phyloP scores from a whole-genome alignment of 2,888 invertebrate genomes.

The Papilio gigon region DNA sequence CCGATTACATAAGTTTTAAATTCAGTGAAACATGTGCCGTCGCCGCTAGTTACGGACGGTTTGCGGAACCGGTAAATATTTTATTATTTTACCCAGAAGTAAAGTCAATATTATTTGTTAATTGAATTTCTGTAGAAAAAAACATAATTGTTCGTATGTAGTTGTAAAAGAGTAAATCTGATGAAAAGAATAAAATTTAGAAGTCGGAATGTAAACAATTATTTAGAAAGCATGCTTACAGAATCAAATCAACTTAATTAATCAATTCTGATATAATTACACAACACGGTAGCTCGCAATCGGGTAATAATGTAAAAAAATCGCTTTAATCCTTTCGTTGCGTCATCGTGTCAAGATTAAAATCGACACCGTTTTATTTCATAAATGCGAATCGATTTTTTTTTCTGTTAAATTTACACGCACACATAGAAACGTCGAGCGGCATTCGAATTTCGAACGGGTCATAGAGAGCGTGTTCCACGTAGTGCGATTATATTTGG shows the following conservation, averaged over 20 bases:
- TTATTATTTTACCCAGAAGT: constrained; percentile 15
- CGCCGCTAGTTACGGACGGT: constrained; percentile 43
- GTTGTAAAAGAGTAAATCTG: not conserved
- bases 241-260: constrained; percentile 20
- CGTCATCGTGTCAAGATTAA: constrained; percentile 23
- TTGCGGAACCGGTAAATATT: constrained; percentile 39
- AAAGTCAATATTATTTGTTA: constrained; percentile 6
- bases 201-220: constrained; percentile 4
- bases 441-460: constrained; percentile 62
- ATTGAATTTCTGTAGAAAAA: constrained; percentile 3
- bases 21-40: constrained; percentile 43
- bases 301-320: constrained; percentile 6
- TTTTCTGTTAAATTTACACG: constrained; percentile 11
- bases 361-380: not conserved
- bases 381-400: constrained; percentile 22
- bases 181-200: not conserved
- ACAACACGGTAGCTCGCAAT: constrained; percentile 30
- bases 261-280: constrained; percentile 14
- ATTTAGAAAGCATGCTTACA: not conserved
- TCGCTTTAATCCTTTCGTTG: constrained; percentile 17
- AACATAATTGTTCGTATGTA: not conserved
- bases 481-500: constrained; percentile 79
- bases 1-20: constrained; percentile 48
- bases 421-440: constrained; percentile 66
- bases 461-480: constrained; percentile 73